Percentiles rank a stretch among this genome's conserved stretches.
These are phyloP conservation scores for Sinodicranocentrus sp. DNA, from an alignment of 2,888 invertebrate species.

Conservation along the genomic window DNA sequence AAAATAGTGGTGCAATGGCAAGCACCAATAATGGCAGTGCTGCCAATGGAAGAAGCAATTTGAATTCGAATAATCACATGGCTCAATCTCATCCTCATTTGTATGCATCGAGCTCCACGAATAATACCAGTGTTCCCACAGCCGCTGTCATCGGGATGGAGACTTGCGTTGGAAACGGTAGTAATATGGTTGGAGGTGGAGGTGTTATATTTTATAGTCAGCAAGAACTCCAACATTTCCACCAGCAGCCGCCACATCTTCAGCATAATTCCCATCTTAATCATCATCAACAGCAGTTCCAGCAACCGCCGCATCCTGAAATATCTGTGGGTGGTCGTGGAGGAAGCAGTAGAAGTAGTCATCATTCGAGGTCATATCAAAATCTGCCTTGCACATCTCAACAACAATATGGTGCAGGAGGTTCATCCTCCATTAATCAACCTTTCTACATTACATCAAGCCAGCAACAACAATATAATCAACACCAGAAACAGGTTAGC, in stretches of 20 bases:
- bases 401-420: conserved; percentile 49
- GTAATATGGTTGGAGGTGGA: conserved; percentile 41
- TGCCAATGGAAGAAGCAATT: conserved; percentile 35
- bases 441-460: conserved; percentile 42
- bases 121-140: conserved; percentile 31
- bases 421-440: conserved; percentile 55
- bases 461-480: conserved; percentile 59
- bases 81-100: conserved; percentile 68
- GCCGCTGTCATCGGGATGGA: conserved; percentile 41
- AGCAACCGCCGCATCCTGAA: conserved; percentile 34
- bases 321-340: conserved; percentile 22
- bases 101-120: conserved; percentile 56
- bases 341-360: conserved; percentile 53
- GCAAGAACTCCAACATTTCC: conserved; percentile 58
- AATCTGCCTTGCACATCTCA: conserved; percentile 45
- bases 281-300: conserved; percentile 36
- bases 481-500: conserved; percentile 50
- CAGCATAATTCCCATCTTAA: conserved; percentile 38
- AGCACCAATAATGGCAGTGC: conserved; percentile 16
- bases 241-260: conserved; percentile 26
- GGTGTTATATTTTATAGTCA: conserved; percentile 58
- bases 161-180: conserved; percentile 20
- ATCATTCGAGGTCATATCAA: conserved; percentile 66
- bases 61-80: conserved; percentile 63
- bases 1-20: conserved; percentile 40